Evolutionary conservation across 2,113 vertebrate species (phyloP), one percentile per base, ranked within the genome.

Genomic region (Amphiprion ocellaris): DNA sequence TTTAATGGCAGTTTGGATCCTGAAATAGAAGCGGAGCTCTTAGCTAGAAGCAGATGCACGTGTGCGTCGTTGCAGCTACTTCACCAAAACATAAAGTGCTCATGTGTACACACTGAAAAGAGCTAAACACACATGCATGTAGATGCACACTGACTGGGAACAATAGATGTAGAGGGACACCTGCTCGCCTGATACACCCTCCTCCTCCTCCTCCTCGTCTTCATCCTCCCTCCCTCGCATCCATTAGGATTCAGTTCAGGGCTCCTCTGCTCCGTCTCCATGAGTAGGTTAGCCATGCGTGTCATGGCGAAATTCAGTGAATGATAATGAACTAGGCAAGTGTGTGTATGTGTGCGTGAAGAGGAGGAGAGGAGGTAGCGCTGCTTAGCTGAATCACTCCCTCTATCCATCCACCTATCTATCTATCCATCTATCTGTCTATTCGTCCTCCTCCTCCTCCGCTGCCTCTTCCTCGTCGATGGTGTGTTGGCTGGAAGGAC

Each of bases 201-300:
- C 81, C 86, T 69, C 53, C 74, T 59, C 80, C 68, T 67, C 55
- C 59, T 55, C 67, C 41, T 24, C 69, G 44, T 53, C 66, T 74
- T 80, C 64, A 30, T 50, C 44, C 65, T 47, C 59, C 61, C 59
- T 23, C 58, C 50, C 21, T 28, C 67, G 33, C 81, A 49, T 74
- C 83, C 82, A 92, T 95, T 94, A 91, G 74, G 85, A 95, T 94
- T 94, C 94, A 86, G 91, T 88, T 87, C 90, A 86, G 90, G 80
- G 83, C 90, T 91, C 76, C 23, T 37, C 33, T 37, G 81, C 90
- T 84, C 86, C 49, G 83, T 87, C 87, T 93, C 77, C 14, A 63
- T 92, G 91, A 90, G 93, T 90, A 77, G 91, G 89, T 92, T 93
- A 94, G 88, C 86, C 92, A 92, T 91, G 93, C 87, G 78, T 93